Evolutionary conservation across 2,888 invertebrate genomes (phyloP).

Genomic region (Callinectes sapidus): DNA sequence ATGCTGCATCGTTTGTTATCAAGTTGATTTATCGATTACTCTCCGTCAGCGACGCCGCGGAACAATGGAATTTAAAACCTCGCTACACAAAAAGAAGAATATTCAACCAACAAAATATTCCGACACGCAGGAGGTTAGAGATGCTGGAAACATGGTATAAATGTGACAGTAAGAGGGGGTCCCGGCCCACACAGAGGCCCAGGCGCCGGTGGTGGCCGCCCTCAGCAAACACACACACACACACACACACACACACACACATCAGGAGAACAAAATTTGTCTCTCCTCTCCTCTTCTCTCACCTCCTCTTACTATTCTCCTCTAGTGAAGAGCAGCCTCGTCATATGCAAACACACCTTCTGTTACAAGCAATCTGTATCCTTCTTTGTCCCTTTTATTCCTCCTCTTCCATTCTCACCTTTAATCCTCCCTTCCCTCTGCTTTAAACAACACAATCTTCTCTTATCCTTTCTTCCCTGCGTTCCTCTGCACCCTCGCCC

Average conservation of each 20-base stretch:
- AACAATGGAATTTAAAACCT: neutral
- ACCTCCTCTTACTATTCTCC: neutral
- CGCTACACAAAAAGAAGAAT: neutral
- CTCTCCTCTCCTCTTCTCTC: neutral
- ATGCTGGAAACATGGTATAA: slow-evolving; percentile 9
- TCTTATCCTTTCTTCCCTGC: neutral
- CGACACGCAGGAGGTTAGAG: neutral
- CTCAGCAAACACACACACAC: slow-evolving; percentile 23
- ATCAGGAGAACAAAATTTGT: neutral
- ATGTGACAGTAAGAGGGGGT: slow-evolving; percentile 2
- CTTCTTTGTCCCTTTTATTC: neutral
- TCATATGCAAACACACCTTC: neutral
- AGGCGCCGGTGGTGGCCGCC: slow-evolving; percentile 10
- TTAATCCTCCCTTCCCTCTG: neutral
- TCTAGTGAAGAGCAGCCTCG: neutral
- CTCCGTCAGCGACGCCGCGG: neutral
- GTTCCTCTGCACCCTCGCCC: neutral
- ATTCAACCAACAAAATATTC: neutral
- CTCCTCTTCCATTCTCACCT: neutral
- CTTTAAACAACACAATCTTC: neutral
- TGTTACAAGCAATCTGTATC: neutral
- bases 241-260: slow-evolving; percentile 34
- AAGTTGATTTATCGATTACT: neutral
- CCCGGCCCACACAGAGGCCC: neutral
- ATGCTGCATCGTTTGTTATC: neutral